Evolutionary conservation across 2,888 invertebrate genomes (phyloP), one percentile per base, ranked within the genome.

Genomic region (Pyralis farinalis): DNA sequence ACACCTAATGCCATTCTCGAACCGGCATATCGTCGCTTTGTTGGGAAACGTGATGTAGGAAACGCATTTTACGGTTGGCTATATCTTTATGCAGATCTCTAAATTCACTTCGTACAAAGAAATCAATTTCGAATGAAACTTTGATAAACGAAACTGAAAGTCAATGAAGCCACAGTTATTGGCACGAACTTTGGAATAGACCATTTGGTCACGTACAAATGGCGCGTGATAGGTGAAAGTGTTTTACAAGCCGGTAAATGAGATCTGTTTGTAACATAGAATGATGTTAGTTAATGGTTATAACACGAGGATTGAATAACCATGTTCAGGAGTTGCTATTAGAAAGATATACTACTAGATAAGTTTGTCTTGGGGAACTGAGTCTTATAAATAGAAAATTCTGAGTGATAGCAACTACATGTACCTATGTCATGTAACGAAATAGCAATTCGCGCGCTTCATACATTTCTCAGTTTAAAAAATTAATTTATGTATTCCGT

Each of bases 131-230:
- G 51, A 61, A 43, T 50, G 47, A 54, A 55, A 54, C 49, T 58
- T 60, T 56, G 57, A 57, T 62, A 62, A 70, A 70, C 54, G 74
- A 84, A 82, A 86, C 58, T 44, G 74, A 84, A 63, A 82, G 75
- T 77, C 53, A 54, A 70, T 58, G 56, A 56, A 58, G 57, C 48
- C 50, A 50, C 58, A 54, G 60, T 65, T 57, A 40, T 42, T 31
- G 37, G 30, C 39, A 40, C 40, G 35, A 37, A 36, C 10, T 28
- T 36, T 29, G 16, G 12, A 35, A 44, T 34, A 35, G 29, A 52
- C 51, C 44, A 49, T 49, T 40, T 46, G 55, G 58, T 67, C 68
- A 65, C 67, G 65, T 61, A 44, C 43, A 39, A 22, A 30, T 43
- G 54, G 58, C 51, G 59, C 66, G 71, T 67, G 67, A 53, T 43